A percentile compares a stretch with the other conserved stretches of the same genome.
phyloP scores from a whole-genome alignment of 2,113 vertebrate genomes.

The Tragulus kanchil region DNA sequence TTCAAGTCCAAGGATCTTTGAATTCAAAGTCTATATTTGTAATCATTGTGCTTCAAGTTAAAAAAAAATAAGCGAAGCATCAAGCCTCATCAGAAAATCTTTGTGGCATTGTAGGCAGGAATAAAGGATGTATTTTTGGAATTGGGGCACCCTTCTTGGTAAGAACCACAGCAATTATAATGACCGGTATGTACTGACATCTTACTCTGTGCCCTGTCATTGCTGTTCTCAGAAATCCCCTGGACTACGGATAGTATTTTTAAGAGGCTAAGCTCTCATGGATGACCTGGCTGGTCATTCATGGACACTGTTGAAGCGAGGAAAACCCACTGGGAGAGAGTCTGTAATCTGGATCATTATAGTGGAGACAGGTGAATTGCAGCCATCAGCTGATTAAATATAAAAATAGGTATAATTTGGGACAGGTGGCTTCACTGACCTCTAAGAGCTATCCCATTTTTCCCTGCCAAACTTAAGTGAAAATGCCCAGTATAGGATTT shows the following conservation, averaged over 20 bases:
- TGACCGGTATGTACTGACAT: neutral
- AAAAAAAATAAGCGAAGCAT: neutral
- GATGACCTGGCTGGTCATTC: neutral
- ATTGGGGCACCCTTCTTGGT: neutral
- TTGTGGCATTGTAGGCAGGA: neutral
- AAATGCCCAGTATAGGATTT: neutral
- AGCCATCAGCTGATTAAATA: neutral
- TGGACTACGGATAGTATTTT: neutral
- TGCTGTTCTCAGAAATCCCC: neutral
- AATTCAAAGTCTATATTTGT: constrained; percentile 7
- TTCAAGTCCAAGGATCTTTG: neutral
- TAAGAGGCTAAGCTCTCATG: neutral
- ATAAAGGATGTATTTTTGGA: constrained; percentile 11
- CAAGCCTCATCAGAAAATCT: neutral
- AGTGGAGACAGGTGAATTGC: neutral
- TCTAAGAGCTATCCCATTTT: neutral
- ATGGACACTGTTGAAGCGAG: neutral
- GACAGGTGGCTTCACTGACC: neutral
- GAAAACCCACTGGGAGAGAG: neutral
- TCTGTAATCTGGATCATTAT: neutral
- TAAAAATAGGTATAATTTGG: neutral
- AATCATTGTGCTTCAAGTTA: neutral
- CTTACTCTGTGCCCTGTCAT: neutral
- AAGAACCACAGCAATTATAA: neutral
- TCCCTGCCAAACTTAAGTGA: neutral